A percentile compares a stretch with the other conserved stretches of the same genome.
Evolutionary conservation across 2,797 vertebrate species (phyloP).

Genomic region (Synanceia verrucosa): DNA sequence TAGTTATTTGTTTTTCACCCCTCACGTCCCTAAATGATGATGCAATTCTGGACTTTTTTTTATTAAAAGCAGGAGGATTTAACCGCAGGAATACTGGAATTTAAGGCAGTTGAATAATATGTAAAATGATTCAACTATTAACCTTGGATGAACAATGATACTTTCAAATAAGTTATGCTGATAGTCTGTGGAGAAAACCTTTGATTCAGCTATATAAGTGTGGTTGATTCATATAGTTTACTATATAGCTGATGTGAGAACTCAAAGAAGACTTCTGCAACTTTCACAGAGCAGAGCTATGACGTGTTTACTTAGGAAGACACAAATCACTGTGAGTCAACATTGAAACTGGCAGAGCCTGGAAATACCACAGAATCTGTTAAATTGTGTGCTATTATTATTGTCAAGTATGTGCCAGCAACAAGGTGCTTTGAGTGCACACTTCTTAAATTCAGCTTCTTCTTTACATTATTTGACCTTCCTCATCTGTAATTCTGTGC

Average conservation of each 20-base stretch:
- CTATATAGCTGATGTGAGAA: conserved; percentile 18
- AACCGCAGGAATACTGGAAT: conserved; percentile 37
- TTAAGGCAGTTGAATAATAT: conserved; percentile 21
- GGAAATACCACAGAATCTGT: conserved; percentile 46
- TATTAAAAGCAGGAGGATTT: conserved; percentile 21
- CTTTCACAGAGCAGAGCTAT: conserved; percentile 9
- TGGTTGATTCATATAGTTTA: background rate
- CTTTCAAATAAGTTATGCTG: background rate
- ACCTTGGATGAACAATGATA: background rate
- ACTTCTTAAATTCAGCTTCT: conserved; percentile 13
- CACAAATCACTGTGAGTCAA: conserved; percentile 40
- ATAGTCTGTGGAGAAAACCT: background rate
- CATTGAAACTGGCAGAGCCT: conserved; percentile 39
- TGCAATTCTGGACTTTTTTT: conserved; percentile 24
- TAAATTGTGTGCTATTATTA: conserved; percentile 22
- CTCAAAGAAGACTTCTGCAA: conserved; percentile 6
- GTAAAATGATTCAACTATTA: conserved; percentile 10
- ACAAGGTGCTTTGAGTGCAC: conserved; percentile 28
- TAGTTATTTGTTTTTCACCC: conserved; percentile 2
- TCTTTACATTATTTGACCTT: background rate
- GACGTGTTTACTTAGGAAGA: conserved; percentile 52
- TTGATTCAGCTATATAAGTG: background rate
- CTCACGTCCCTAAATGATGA: conserved; percentile 8
- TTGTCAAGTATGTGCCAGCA: conserved; percentile 13
- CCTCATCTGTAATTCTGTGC: background rate